phyloP scores from a whole-genome alignment of 2,113 vertebrate genomes.

The Gorilla gorilla region DNA sequence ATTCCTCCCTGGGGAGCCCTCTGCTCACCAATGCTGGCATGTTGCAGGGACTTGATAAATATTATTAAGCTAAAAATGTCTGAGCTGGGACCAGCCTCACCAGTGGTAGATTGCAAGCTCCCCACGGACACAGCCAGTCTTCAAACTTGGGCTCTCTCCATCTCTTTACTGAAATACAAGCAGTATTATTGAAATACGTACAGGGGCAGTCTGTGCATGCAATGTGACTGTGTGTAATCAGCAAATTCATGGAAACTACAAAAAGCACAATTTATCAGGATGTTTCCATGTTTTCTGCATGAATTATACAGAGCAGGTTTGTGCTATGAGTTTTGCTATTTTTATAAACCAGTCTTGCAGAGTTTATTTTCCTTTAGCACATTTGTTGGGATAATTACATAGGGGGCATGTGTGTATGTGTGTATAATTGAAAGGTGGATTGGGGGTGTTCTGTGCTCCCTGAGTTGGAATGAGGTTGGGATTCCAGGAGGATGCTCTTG shows the following conservation, averaged over 20 bases:
- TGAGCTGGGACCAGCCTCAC: neutral
- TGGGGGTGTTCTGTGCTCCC: neutral
- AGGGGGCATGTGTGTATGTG: slow-evolving; percentile 6
- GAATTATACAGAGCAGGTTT: slow-evolving; percentile 35
- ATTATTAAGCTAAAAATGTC: neutral
- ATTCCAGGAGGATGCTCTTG: neutral
- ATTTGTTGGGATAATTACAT: slow-evolving; percentile 71
- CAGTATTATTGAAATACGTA: neutral
- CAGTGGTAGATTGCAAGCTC: neutral
- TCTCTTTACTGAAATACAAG: neutral
- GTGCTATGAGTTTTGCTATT: slow-evolving; percentile 56
- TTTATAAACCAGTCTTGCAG: slow-evolving; percentile 55
- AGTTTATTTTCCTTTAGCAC: slow-evolving; percentile 68
- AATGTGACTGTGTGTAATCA: neutral
- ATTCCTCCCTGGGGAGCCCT: neutral
- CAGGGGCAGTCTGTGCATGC: neutral
- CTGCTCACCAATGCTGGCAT: neutral
- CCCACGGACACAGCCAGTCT: neutral
- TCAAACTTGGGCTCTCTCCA: neutral
- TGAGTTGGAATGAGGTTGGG: neutral
- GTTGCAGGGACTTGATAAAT: neutral
- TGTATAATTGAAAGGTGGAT: slow-evolving; percentile 64
- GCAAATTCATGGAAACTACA: neutral
- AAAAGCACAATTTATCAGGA: slow-evolving; percentile 57
- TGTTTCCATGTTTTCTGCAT: slow-evolving; percentile 63